These are phyloP conservation scores for Festucalex cinctus DNA, from an alignment of 2,113 vertebrate genomes.

Conservation along the genomic window DNA sequence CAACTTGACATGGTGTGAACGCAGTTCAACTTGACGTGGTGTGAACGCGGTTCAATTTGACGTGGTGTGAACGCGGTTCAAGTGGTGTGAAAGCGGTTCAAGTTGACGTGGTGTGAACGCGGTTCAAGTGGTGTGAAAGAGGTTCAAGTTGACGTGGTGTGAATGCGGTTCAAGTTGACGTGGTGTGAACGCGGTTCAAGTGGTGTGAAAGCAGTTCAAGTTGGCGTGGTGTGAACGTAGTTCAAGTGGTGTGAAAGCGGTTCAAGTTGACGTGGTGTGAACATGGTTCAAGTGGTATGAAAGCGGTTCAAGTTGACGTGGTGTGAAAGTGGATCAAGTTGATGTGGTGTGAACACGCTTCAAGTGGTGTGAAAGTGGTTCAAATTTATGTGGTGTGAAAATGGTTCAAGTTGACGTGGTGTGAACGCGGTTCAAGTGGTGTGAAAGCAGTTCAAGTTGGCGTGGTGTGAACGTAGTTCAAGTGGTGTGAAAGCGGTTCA, in stretches of 20 bases:
- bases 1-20: too few relatives aligned
- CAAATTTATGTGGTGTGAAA: too few relatives aligned
- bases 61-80: too few relatives aligned
- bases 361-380: neutral
- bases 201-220: neutral
- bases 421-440: too few relatives aligned
- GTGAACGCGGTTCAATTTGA: too few relatives aligned
- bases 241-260: neutral
- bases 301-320: neutral
- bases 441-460: neutral
- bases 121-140: neutral
- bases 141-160: too few relatives aligned
- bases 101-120: neutral
- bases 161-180: too few relatives aligned
- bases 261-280: neutral
- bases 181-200: too few relatives aligned
- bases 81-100: too few relatives aligned
- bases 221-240: neutral
- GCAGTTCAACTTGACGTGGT: neutral
- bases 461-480: too few relatives aligned
- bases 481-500: neutral
- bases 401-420: neutral
- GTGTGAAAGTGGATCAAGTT: neutral
- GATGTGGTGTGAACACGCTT: too few relatives aligned
- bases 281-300: too few relatives aligned